A percentile compares a stretch with the other conserved stretches of the same genome.
These are phyloP conservation scores for Channallabes apus DNA, from an alignment of 2,797 vertebrate genomes.

Conservation along the genomic window DNA sequence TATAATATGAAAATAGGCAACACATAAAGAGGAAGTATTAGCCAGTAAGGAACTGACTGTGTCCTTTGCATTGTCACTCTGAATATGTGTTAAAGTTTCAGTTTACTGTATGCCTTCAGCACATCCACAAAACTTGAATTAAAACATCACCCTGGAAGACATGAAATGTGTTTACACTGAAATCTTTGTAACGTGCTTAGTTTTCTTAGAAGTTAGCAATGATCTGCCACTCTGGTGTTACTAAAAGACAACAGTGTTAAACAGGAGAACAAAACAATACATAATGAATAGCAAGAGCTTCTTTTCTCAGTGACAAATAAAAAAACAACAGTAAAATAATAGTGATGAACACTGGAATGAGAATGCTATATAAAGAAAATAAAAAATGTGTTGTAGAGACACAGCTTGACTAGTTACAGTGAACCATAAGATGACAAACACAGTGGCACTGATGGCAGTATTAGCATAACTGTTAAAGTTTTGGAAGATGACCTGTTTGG, in stretches of 20 bases:
- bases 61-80: not conserved
- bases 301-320: not conserved
- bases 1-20: not conserved
- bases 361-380: not conserved
- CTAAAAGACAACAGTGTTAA: not conserved
- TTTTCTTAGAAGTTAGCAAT: not conserved
- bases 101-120: not conserved
- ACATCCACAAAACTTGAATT: not conserved
- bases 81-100: not conserved
- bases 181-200: not conserved
- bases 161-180: not conserved
- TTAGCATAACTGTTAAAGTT: too few relatives aligned
- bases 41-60: constrained; percentile 1
- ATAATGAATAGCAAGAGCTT: not conserved
- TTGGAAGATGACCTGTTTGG: not conserved
- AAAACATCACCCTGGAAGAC: not conserved
- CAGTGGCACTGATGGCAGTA: not conserved
- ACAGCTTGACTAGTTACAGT: not conserved
- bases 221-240: not conserved
- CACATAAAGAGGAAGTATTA: constrained; percentile 16
- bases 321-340: not conserved
- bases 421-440: not conserved
- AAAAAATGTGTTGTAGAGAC: not conserved
- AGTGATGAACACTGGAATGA: not conserved
- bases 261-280: not conserved